Evolutionary conservation across 2,888 invertebrate genomes (phyloP).

Genomic region (Athalia circularis): DNA sequence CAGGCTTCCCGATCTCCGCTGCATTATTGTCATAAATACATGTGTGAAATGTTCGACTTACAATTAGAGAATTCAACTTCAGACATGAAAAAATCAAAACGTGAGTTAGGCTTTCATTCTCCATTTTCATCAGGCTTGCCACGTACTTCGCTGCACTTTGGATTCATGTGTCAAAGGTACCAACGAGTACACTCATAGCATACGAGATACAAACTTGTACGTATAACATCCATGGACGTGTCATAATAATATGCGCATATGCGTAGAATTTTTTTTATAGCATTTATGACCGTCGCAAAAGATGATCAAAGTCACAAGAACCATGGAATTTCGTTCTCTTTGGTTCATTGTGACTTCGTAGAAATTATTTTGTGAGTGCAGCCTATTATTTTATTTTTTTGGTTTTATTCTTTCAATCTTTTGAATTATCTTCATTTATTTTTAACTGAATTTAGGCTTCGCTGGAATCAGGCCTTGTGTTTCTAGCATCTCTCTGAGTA

Average conservation of each 20-base stretch:
- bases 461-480: constrained; percentile 57
- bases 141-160: constrained; percentile 29
- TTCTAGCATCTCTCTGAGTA: constrained; percentile 76
- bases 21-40: too few relatives aligned
- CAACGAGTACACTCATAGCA: not conserved
- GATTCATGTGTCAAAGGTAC: constrained; percentile 32
- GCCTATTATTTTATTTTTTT: too few relatives aligned
- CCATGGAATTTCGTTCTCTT: too few relatives aligned
- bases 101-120: too few relatives aligned
- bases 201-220: constrained; percentile 30
- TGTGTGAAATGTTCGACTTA: too few relatives aligned
- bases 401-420: too few relatives aligned
- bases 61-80: too few relatives aligned
- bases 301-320: not conserved
- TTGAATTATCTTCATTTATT: not conserved
- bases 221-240: constrained; percentile 22
- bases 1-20: not conserved
- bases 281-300: not conserved
- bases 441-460: constrained; percentile 15
- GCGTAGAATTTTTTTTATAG: not conserved
- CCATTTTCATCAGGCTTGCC: not conserved
- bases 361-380: too few relatives aligned
- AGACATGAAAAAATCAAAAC: too few relatives aligned
- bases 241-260: not conserved
- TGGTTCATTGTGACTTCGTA: too few relatives aligned